Evolutionary conservation across 2,797 vertebrate genomes (phyloP).

Genomic region (Acipenser oxyrinchus): DNA sequence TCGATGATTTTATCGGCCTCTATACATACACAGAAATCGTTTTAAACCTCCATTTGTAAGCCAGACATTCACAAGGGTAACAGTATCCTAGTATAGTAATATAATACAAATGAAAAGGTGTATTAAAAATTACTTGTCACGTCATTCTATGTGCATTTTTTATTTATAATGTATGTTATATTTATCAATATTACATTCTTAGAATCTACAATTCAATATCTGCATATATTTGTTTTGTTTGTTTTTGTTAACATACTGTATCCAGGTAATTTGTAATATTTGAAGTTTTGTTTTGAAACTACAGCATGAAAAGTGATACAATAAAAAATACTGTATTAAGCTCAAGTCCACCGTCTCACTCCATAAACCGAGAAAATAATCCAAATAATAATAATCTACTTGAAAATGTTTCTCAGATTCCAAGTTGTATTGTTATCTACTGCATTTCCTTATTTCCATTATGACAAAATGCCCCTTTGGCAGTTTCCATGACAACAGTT

Average conservation of each 20-base stretch:
- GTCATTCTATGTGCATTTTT: slow-evolving; percentile 54
- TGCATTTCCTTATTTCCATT: slow-evolving; percentile 1
- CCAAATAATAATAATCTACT: slow-evolving; percentile 16
- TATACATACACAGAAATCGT: too few relatives aligned
- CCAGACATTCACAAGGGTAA: too few relatives aligned
- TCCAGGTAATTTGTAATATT: slow-evolving; percentile 28
- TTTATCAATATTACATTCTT: slow-evolving; percentile 63
- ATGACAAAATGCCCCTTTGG: slow-evolving; percentile 40
- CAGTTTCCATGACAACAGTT: slow-evolving; percentile 43
- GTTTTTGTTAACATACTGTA: slow-evolving; percentile 16
- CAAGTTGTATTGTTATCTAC: slow-evolving; percentile 12
- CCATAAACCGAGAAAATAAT: too few relatives aligned
- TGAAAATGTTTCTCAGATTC: slow-evolving; percentile 16
- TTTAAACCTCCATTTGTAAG: too few relatives aligned
- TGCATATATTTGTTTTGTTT: slow-evolving; percentile 41
- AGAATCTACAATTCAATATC: slow-evolving; percentile 61
- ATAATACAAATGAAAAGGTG: slow-evolving; percentile 20
- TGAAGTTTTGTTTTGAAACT: slow-evolving; percentile 33
- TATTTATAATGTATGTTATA: slow-evolving; percentile 44
- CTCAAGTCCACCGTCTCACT: too few relatives aligned
- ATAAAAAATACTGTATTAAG: slow-evolving; percentile 36
- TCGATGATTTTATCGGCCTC: too few relatives aligned
- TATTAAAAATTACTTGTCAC: slow-evolving; percentile 42
- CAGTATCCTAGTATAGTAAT: too few relatives aligned
- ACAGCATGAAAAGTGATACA: slow-evolving; percentile 47